Conservation (phyloP, 2,797 vertebrate genomes). For the Merluccius polli region DNA sequence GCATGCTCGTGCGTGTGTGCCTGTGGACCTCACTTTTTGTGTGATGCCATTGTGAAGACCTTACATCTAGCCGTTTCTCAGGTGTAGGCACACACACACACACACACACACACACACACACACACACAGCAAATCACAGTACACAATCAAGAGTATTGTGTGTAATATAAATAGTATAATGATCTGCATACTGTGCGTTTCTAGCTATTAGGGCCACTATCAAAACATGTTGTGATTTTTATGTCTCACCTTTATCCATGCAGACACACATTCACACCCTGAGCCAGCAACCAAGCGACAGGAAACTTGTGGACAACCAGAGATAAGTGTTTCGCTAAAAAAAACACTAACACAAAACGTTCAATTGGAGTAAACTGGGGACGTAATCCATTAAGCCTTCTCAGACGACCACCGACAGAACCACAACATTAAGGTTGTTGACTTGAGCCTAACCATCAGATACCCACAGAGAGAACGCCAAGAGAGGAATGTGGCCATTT, state of each 20-base stretch:
- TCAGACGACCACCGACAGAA: background rate
- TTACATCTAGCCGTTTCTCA: constrained; percentile 11
- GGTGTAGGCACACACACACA: background rate
- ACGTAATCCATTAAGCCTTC: background rate
- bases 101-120: background rate
- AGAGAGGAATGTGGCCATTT: background rate
- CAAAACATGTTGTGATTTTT: too few relatives aligned
- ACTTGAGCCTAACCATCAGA: background rate
- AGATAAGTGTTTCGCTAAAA: too few relatives aligned
- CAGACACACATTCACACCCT: too few relatives aligned
- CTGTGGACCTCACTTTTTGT: background rate
- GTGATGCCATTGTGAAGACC: constrained; percentile 26
- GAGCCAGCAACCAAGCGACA: too few relatives aligned
- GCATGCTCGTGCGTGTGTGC: constrained; percentile 18
- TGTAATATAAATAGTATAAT: too few relatives aligned
- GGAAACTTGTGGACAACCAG: too few relatives aligned
- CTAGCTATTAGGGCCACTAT: too few relatives aligned
- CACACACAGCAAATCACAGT: background rate
- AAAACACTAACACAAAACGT: background rate
- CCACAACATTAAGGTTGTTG: background rate
- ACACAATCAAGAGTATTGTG: background rate
- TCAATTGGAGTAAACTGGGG: background rate
- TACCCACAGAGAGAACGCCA: background rate
- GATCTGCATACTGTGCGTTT: too few relatives aligned
- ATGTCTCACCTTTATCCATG: too few relatives aligned